These are phyloP conservation scores for Dinoponera quadriceps DNA, from an alignment of 1,140 invertebrate genomes.

Conservation along the genomic window DNA sequence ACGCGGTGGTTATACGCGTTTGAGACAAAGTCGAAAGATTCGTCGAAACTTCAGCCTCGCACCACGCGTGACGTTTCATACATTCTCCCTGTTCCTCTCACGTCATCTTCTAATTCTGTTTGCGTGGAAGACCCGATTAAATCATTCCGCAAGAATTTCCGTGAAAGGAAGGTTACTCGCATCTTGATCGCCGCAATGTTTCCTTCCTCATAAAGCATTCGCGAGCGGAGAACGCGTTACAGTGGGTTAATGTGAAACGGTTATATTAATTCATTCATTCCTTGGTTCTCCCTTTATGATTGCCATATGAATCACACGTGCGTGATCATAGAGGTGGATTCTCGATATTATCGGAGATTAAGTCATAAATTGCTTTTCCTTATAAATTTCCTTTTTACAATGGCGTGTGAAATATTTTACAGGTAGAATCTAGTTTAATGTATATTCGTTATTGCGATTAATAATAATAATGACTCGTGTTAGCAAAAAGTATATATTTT, in stretches of 20 bases:
- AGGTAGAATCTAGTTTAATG: too few species aligned
- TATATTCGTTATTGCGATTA: too few species aligned
- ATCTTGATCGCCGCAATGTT: constrained; percentile 37
- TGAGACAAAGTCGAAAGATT: background rate
- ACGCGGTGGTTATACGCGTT: background rate
- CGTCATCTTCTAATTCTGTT: constrained; percentile 42
- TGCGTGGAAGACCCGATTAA: constrained; percentile 26
- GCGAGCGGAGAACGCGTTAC: constrained; percentile 6
- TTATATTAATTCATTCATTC: constrained; percentile 26
- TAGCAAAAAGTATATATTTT: too few species aligned
- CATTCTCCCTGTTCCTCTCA: background rate
- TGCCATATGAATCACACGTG: background rate
- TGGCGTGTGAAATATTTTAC: too few species aligned
- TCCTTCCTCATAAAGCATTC: constrained; percentile 41
- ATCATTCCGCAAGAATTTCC: constrained; percentile 51
- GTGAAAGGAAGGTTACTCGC: constrained; percentile 45
- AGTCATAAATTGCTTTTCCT: too few species aligned
- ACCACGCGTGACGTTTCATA: background rate
- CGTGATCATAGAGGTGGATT: constrained; percentile 14
- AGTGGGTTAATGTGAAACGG: constrained; percentile 31
- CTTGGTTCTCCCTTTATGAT: constrained; percentile 5
- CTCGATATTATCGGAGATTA: background rate
- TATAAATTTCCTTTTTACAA: too few species aligned
- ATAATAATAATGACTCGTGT: too few species aligned
- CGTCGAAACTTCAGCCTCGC: background rate